Evolutionary conservation across 1,140 invertebrate genomes (phyloP).

Genomic region (Antheraea mylitta): DNA sequence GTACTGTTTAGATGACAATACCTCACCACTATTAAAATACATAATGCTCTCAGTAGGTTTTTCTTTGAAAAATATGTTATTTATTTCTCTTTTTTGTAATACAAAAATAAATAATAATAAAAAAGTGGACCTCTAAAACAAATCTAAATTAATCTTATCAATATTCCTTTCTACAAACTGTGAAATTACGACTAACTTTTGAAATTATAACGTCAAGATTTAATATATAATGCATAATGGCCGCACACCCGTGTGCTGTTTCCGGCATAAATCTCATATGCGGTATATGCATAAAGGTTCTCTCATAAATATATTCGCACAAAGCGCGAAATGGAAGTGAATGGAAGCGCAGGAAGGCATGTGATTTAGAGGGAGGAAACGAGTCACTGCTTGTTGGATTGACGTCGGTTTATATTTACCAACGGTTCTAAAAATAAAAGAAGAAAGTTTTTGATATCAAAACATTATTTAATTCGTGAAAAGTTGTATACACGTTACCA

Average conservation of each 20-base stretch:
- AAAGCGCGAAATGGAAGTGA: conserved; percentile 3
- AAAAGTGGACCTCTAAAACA: background rate
- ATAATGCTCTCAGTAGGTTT: no score
- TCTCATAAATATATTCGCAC: conserved; percentile 31
- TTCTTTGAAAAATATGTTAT: no score
- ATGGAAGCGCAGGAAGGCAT: conserved; percentile 5
- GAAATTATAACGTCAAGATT: conserved; percentile 3
- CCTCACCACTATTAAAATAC: no score
- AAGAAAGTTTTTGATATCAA: background rate
- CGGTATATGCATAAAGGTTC: conserved; percentile 27
- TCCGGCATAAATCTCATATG: conserved; percentile 25
- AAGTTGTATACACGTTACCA: no score
- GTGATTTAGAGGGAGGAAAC: conserved; percentile 9
- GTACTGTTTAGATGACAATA: no score
- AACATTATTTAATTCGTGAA: background rate
- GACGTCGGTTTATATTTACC: conserved; percentile 2
- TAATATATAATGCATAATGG: background rate
- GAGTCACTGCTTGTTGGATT: background rate
- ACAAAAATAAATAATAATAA: no score
- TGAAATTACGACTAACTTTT: background rate
- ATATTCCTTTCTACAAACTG: background rate
- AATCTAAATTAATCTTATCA: background rate
- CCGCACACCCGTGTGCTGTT: conserved; percentile 8
- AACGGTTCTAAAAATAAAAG: background rate
- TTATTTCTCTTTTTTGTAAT: no score